Conservation (phyloP, 2,797 vertebrate species). For the Potorous gilbertii region DNA sequence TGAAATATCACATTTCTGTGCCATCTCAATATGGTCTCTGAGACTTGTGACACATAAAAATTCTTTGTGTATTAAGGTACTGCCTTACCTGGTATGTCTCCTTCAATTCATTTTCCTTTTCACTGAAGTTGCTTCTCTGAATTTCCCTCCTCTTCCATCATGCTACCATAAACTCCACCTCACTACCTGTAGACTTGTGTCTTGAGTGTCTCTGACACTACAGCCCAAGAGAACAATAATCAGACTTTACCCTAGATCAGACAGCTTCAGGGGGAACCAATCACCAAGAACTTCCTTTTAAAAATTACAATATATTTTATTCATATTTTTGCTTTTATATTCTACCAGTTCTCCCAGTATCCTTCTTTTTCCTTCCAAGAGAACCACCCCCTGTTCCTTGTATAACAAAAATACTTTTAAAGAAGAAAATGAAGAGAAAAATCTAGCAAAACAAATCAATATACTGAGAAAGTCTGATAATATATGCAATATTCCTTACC, state of each 20-base stretch:
- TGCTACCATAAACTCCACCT: not conserved
- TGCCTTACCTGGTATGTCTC: not conserved
- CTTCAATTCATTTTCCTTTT: not conserved
- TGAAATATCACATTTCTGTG: accelerated
- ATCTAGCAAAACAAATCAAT: not conserved
- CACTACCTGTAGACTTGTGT: not conserved
- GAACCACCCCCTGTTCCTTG: not conserved
- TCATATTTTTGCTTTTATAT: not conserved
- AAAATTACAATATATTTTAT: not conserved
- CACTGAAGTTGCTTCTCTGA: not conserved
- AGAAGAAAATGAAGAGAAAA: not conserved
- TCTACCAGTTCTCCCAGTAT: not conserved
- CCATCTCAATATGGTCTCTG: not conserved
- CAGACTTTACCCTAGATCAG: not conserved
- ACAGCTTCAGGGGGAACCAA: not conserved
- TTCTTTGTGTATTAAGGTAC: not conserved
- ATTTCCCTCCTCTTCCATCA: not conserved
- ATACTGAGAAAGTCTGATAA: not conserved
- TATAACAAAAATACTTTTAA: not conserved
- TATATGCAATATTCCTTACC: not conserved
- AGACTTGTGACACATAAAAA: not conserved
- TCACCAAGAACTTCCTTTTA: not conserved
- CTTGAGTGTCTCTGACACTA: not conserved
- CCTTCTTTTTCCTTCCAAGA: not conserved
- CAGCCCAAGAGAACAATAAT: not conserved